These are phyloP conservation scores for Eufriesea mexicana DNA, from an alignment of 1,140 invertebrate species.

Conservation along the genomic window DNA sequence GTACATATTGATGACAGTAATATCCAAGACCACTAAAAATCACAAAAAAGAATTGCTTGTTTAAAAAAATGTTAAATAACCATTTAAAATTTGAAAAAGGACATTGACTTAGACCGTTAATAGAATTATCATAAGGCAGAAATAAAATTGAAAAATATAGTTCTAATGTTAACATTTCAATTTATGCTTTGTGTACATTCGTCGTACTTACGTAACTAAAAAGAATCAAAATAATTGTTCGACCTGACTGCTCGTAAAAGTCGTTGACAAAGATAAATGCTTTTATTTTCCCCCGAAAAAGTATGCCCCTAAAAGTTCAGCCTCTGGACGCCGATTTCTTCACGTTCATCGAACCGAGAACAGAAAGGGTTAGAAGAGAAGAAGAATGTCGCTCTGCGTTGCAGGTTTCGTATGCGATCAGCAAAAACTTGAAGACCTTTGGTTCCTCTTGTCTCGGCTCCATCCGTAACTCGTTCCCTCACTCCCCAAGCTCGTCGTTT, in stretches of 20 bases:
- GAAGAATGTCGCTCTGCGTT: constrained; percentile 53
- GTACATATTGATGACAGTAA: neutral
- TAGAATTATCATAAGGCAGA: no score
- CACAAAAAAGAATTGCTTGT: no score
- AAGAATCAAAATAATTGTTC: constrained; percentile 10
- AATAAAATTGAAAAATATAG: neutral
- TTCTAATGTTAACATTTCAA: neutral
- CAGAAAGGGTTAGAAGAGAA: constrained; percentile 48
- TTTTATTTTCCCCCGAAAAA: constrained; percentile 27
- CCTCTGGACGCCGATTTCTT: constrained; percentile 35
- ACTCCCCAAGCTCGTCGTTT: neutral
- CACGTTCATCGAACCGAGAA: constrained; percentile 43
- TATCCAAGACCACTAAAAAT: neutral
- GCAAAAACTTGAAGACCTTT: constrained; percentile 62
- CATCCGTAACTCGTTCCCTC: constrained; percentile 30
- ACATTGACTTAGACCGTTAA: no score
- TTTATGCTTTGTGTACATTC: neutral
- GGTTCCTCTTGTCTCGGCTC: constrained; percentile 41
- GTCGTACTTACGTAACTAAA: neutral
- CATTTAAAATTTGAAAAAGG: no score
- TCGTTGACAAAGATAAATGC: constrained; percentile 27
- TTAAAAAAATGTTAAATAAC: no score
- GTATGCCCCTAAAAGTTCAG: constrained; percentile 47
- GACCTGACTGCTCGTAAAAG: neutral
- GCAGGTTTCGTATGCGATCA: constrained; percentile 39